Evolutionary conservation across 2,888 invertebrate genomes (phyloP).

Genomic region (Xestoiulus laeticollis): DNA sequence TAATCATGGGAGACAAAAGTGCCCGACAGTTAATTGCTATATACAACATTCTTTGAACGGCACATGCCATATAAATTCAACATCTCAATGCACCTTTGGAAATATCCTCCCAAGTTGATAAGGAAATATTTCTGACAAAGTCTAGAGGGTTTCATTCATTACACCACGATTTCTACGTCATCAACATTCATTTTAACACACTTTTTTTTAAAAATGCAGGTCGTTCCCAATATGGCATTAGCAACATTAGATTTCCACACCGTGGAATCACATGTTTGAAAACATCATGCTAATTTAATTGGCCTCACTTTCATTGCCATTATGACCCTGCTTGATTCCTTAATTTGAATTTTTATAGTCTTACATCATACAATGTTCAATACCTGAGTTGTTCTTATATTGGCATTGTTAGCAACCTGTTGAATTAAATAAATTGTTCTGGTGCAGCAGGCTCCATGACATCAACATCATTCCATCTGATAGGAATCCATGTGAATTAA

Average conservation of each 20-base stretch:
- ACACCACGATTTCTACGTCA: neutral
- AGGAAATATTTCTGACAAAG: neutral
- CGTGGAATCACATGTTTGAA: neutral
- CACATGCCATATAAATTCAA: neutral
- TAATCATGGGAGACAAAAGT: conserved; percentile 32
- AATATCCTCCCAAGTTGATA: neutral
- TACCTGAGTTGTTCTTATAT: no score
- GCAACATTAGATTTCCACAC: neutral
- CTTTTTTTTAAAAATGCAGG: neutral
- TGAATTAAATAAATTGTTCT: neutral
- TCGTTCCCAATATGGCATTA: neutral
- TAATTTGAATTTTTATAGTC: neutral
- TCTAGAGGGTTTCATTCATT: neutral
- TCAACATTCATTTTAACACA: neutral
- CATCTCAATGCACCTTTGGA: neutral
- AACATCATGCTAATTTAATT: neutral
- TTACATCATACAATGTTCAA: no score
- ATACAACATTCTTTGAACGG: neutral
- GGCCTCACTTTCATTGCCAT: neutral
- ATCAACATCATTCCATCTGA: neutral
- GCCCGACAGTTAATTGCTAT: neutral
- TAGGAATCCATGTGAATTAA: neutral
- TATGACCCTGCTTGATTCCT: neutral
- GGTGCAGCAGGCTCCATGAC: neutral
- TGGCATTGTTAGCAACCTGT: no score